Percentiles rank a stretch among this genome's conserved stretches.
phyloP scores from a whole-genome alignment of 2,113 vertebrate species.

The Reinhardtius hippoglossoides region DNA sequence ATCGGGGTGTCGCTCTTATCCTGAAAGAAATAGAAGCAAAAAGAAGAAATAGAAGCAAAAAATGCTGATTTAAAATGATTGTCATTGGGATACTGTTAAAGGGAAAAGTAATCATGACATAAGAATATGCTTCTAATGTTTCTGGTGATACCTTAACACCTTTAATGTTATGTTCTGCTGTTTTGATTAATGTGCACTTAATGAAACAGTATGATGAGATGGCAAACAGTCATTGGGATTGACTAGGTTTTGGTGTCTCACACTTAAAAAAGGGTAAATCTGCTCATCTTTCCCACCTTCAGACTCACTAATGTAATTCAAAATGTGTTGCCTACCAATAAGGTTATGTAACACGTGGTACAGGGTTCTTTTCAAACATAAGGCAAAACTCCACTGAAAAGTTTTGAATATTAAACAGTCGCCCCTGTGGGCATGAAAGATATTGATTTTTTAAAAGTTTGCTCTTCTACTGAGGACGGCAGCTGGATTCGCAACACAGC shows the following conservation, averaged over 20 bases:
- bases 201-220: conserved; percentile 19
- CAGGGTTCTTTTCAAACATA: conserved; percentile 14
- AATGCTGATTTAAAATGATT: neutral
- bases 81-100: neutral
- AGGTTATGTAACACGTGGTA: conserved; percentile 23
- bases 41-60: too few relatives aligned
- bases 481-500: conserved; percentile 37
- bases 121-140: neutral
- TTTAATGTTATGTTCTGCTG: conserved; percentile 9
- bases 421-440: conserved; percentile 30
- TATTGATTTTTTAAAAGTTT: conserved; percentile 13
- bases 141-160: conserved; percentile 4
- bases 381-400: conserved; percentile 28
- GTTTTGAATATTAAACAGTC: conserved; percentile 44
- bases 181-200: neutral
- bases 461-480: conserved; percentile 22
- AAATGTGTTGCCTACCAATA: conserved; percentile 27
- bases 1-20: conserved; percentile 59
- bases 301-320: conserved; percentile 25
- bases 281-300: conserved; percentile 35
- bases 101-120: neutral
- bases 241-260: conserved; percentile 20
- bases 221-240: conserved; percentile 19
- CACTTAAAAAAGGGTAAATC: conserved; percentile 28
- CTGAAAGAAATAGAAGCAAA: conserved; percentile 61